Base-by-base conservation (phyloP, 2,113 vertebrate species). In the Phalacrocorax pelagicus region DNA sequence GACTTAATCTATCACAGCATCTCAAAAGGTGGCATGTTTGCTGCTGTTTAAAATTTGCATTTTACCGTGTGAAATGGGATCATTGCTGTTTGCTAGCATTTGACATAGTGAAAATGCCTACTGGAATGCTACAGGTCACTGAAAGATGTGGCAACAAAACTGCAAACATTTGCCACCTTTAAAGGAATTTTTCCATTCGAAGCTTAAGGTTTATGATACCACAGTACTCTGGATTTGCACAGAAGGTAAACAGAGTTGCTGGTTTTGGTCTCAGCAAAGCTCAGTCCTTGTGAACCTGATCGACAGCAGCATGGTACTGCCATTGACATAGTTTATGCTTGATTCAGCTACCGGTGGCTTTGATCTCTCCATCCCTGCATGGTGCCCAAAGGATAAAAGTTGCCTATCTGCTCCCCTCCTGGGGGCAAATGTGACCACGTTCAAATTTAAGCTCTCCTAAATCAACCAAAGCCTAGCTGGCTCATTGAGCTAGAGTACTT, bases 151-250 rank as follows among this genome's bases (percentile, higher is more conserved):
- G 61, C 55, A 72, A 80, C 17, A 72, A 73, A 88, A 26, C 29
- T 16, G 26, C 78, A 84, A 71, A 22, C 12, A 58, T 73, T 95
- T 95, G 15, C 36, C 79, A 85, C n/a, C 38, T 96, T 74, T 42
- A 52, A 86, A 86, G 44, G 36, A 77, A 66, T 88, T 61, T 85
- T 95, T 89, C 46, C 52, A 79, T 34, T 40, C 20, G 29, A 72
- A 75, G 54, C 34, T 69, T 77, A 91, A 75, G 36, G 90, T 92
- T 87, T 80, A 79, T 59, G 66, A 85, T 46, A 59, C 27, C 1
- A 1, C 15, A 52, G 26, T 58, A 22, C 88, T 93, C n/a, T 23
- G 73, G 26, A 54, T 72, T 91, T 85, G 55, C 82, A 81, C 15
- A 71, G 47, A 11, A 79, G 59, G 47, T 38, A 72, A 90, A 78